phyloP scores from a whole-genome alignment of 2,888 invertebrate genomes.

The Macroteleia sp. region DNA sequence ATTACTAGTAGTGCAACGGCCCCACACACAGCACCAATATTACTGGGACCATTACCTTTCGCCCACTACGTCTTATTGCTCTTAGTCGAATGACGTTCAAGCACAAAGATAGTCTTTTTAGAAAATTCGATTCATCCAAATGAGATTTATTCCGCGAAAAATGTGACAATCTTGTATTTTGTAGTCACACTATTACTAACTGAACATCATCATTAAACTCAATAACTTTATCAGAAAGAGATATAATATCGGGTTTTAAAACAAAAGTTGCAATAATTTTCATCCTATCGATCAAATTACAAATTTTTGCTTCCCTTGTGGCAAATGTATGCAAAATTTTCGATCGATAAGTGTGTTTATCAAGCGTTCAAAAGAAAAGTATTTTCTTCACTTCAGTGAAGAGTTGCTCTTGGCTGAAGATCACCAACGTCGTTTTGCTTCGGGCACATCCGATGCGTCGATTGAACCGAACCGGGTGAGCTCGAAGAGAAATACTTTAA shows the following conservation, averaged over 20 bases:
- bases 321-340: conserved; percentile 36
- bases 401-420: conserved; percentile 69
- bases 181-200: conserved; percentile 26
- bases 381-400: conserved; percentile 27
- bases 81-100: conserved; percentile 53
- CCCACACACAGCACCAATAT: conserved; percentile 80
- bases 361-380: conserved; percentile 33
- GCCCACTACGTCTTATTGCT: conserved; percentile 75
- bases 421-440: conserved; percentile 81
- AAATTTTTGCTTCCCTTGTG: not conserved
- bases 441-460: conserved; percentile 76
- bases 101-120: conserved; percentile 45
- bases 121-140: conserved; percentile 34
- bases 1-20: conserved; percentile 84
- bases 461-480: conserved; percentile 70
- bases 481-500: conserved; percentile 76
- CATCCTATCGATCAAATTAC: conserved; percentile 10
- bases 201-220: conserved; percentile 34
- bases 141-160: conserved; percentile 48
- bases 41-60: conserved; percentile 82
- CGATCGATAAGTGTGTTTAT: conserved; percentile 46
- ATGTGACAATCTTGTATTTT: conserved; percentile 44
- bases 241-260: conserved; percentile 28
- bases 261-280: no score
- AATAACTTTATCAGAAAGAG: conserved; percentile 25